A percentile compares a stretch with the other conserved stretches of the same genome.
These are phyloP conservation scores for Molanna angustata DNA, from an alignment of 2,888 invertebrate genomes.

Conservation along the genomic window DNA sequence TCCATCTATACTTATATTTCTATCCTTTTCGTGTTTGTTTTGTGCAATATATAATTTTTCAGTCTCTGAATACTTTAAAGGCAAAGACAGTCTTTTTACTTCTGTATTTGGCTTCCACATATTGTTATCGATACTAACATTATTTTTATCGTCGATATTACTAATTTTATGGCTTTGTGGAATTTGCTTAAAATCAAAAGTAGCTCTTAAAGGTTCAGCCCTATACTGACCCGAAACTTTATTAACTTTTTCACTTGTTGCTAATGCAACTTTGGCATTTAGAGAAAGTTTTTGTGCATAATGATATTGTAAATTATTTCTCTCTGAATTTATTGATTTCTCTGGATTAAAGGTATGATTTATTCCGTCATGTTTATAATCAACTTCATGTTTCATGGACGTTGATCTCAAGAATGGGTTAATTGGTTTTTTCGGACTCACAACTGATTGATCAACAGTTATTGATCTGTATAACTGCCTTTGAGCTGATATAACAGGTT, in stretches of 20 bases:
- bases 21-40: slow-evolving; percentile 4
- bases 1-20: slow-evolving; percentile 11
- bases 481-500: slow-evolving; percentile 26
- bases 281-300: slow-evolving; percentile 49
- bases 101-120: slow-evolving; percentile 10
- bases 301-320: background rate
- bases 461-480: slow-evolving; percentile 26
- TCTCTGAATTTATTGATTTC: background rate
- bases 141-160: background rate
- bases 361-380: slow-evolving; percentile 19
- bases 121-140: background rate
- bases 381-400: slow-evolving; percentile 29
- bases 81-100: slow-evolving; percentile 9
- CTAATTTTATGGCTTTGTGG: background rate
- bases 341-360: slow-evolving; percentile 5
- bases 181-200: slow-evolving; percentile 32
- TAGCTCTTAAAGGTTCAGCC: slow-evolving; percentile 41
- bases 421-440: slow-evolving; percentile 26
- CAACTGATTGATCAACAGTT: slow-evolving; percentile 23
- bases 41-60: background rate
- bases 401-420: slow-evolving; percentile 34
- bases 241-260: slow-evolving; percentile 43
- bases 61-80: slow-evolving; percentile 4
- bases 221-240: slow-evolving; percentile 40
- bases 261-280: slow-evolving; percentile 44